A percentile compares a stretch with the other conserved stretches of the same genome.
Conservation (phyloP, 2,888 invertebrate genomes). For the Leuctra nigra region DNA sequence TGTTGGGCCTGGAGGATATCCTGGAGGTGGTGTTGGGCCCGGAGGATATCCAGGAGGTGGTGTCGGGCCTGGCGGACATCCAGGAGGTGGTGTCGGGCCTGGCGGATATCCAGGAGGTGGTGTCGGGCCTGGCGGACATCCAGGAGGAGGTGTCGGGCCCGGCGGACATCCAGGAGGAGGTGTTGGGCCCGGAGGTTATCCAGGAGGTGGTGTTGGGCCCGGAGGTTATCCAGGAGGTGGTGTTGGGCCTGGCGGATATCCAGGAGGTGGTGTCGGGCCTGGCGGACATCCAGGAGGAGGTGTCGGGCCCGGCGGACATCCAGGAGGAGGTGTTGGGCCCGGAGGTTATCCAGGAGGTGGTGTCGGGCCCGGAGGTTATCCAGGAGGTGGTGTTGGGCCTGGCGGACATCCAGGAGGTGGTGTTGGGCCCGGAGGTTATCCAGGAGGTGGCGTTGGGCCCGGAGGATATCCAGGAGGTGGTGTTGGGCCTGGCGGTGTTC, state of each 20-base stretch:
- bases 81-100: slow-evolving; percentile 18
- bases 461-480: slow-evolving; percentile 18
- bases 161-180: slow-evolving; percentile 25
- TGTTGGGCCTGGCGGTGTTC: slow-evolving; percentile 12
- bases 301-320: slow-evolving; percentile 13
- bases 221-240: slow-evolving; percentile 14
- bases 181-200: slow-evolving; percentile 26
- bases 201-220: slow-evolving; percentile 21
- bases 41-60: slow-evolving; percentile 1
- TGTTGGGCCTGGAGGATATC: background rate
- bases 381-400: slow-evolving; percentile 17
- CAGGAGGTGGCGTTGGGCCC: slow-evolving; percentile 19
- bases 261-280: slow-evolving; percentile 14
- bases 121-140: slow-evolving; percentile 19
- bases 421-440: slow-evolving; percentile 21
- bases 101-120: slow-evolving; percentile 27
- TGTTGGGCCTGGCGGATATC: slow-evolving; percentile 9
- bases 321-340: slow-evolving; percentile 15
- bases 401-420: slow-evolving; percentile 20
- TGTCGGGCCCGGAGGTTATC: slow-evolving; percentile 7
- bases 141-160: slow-evolving; percentile 20
- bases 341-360: slow-evolving; percentile 15
- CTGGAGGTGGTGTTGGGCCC: background rate
- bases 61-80: slow-evolving; percentile 17
- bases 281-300: slow-evolving; percentile 8